Evolutionary conservation across 1,140 invertebrate species (phyloP).

Genomic region (Pteromalus puparum): DNA sequence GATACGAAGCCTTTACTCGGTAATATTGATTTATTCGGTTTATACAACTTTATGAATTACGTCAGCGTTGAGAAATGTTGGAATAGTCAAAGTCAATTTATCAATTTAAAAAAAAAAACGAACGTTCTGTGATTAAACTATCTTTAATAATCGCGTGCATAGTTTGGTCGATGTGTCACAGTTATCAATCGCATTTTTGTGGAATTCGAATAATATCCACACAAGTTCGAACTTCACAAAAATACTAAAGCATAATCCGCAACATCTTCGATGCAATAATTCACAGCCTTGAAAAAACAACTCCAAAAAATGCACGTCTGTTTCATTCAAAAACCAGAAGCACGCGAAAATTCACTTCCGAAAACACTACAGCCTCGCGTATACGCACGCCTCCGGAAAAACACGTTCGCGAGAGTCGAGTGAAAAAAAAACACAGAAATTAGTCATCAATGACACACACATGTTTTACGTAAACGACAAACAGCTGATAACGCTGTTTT

Average conservation of each 20-base stretch:
- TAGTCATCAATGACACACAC: slow-evolving; percentile 41
- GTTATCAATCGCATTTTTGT: slow-evolving; percentile 15
- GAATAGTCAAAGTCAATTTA: background rate
- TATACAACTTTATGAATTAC: background rate
- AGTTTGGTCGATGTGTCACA: background rate
- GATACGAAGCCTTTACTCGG: background rate
- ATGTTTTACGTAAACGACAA: slow-evolving; percentile 41
- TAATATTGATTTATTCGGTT: background rate
- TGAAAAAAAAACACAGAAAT: background rate
- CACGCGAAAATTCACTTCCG: background rate
- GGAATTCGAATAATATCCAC: slow-evolving; percentile 33
- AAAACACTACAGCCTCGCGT: background rate
- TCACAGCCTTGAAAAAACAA: background rate
- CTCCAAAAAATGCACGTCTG: too few species aligned
- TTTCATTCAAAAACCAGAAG: too few species aligned
- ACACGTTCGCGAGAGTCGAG: background rate
- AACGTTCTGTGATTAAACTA: too few species aligned
- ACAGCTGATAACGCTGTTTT: slow-evolving; percentile 27
- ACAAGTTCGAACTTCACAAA: slow-evolving; percentile 36
- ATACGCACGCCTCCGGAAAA: background rate
- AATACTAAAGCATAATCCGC: background rate
- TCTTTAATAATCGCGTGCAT: too few species aligned
- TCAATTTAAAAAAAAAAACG: too few species aligned
- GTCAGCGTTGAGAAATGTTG: background rate
- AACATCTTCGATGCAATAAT: background rate